A percentile compares a stretch with the other conserved stretches of the same genome.
These are phyloP conservation scores for Piscicola geometra DNA, from an alignment of 2,888 invertebrate species.

Conservation along the genomic window DNA sequence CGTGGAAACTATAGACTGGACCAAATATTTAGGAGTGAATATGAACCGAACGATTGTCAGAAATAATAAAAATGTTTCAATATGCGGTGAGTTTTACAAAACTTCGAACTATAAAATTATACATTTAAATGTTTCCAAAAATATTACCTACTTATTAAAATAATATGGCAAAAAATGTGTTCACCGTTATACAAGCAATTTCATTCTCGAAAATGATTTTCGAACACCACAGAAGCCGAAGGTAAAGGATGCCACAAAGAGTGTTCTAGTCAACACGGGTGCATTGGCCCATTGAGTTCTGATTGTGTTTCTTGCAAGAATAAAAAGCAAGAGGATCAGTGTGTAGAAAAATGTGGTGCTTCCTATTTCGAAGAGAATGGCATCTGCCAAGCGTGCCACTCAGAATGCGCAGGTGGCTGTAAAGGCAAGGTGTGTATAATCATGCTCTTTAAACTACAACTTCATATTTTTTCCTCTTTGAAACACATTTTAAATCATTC, in stretches of 20 bases:
- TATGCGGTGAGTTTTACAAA: background rate
- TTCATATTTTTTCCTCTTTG: too few relatives aligned
- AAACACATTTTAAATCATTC: too few relatives aligned
- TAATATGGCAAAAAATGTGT: background rate
- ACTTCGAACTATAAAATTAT: too few relatives aligned
- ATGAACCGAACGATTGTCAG: background rate
- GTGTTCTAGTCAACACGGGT: background rate
- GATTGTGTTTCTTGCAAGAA: constrained; percentile 1
- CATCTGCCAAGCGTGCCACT: background rate
- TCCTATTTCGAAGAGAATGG: background rate
- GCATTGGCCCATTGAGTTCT: constrained; percentile 4
- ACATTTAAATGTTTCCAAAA: too few relatives aligned
- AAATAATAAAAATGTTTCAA: background rate
- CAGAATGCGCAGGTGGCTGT: background rate
- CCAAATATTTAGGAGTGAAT: background rate
- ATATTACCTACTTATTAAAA: too few relatives aligned
- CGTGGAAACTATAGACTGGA: background rate
- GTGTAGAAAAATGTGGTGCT: background rate
- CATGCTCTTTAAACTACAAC: too few relatives aligned
- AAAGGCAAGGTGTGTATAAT: background rate
- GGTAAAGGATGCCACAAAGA: background rate
- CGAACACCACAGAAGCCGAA: background rate
- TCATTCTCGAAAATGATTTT: background rate
- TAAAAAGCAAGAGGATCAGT: background rate
- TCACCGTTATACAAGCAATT: background rate